Evolutionary conservation across 2,888 invertebrate species (phyloP).

Genomic region (Sesia bembeciformis): DNA sequence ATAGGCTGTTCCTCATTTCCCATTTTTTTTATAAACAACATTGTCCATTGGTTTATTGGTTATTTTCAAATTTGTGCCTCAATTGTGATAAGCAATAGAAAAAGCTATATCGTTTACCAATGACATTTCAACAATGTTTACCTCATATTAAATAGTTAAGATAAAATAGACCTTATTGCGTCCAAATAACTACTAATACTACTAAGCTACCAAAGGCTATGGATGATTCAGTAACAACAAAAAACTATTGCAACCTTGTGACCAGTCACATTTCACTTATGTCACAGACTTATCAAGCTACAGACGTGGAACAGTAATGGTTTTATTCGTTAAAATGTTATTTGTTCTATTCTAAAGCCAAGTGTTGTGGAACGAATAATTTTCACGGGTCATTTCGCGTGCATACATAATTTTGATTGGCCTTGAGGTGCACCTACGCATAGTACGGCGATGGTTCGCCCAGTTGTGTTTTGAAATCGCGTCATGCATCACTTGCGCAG

Average conservation of each 20-base stretch:
- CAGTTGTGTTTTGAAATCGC: slow-evolving; percentile 42
- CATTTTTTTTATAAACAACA: too few species aligned
- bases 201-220: background rate
- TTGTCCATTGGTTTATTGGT: too few species aligned
- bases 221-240: slow-evolving; percentile 2
- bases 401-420: slow-evolving; percentile 8
- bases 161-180: too few species aligned
- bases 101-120: too few species aligned
- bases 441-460: slow-evolving; percentile 25
- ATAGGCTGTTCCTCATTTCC: too few species aligned
- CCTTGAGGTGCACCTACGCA: slow-evolving; percentile 15
- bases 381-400: background rate
- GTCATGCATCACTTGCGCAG: slow-evolving; percentile 65
- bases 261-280: slow-evolving; percentile 1
- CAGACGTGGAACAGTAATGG: slow-evolving; percentile 1
- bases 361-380: background rate
- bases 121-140: too few species aligned
- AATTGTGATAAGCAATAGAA: too few species aligned
- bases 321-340: background rate
- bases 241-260: slow-evolving; percentile 17
- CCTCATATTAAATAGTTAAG: too few species aligned
- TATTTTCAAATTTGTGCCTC: too few species aligned
- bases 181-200: too few species aligned
- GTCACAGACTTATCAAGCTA: slow-evolving; percentile 3
- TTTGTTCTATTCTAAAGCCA: background rate